These are phyloP conservation scores for Taeniopygia guttata DNA, from an alignment of 2,797 vertebrate species.

Conservation along the genomic window DNA sequence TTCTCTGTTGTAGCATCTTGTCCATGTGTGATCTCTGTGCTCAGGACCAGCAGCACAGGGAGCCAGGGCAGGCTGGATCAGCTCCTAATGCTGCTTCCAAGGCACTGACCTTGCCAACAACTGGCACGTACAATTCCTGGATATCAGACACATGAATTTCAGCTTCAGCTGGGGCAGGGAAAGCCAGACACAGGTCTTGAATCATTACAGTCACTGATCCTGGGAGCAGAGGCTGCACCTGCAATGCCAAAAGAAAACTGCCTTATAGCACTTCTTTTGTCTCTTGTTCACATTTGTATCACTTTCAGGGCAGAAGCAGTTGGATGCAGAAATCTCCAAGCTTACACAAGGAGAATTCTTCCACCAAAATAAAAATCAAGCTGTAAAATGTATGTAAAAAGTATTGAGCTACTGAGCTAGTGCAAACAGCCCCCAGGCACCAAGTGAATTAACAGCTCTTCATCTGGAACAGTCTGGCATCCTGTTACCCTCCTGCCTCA, in stretches of 20 bases:
- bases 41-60: not conserved
- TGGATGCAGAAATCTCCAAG: too few species aligned
- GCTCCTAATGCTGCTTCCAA: not conserved
- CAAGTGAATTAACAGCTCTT: not conserved
- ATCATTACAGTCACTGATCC: conserved; percentile 84
- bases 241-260: not conserved
- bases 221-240: conserved; percentile 86
- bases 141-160: conserved; percentile 88
- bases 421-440: not conserved
- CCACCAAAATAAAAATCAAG: not conserved
- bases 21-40: not conserved
- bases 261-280: not conserved
- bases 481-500: not conserved
- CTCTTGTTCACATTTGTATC: not conserved
- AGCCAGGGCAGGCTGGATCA: not conserved
- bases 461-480: not conserved
- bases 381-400: not conserved
- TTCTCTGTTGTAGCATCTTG: not conserved
- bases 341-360: not conserved
- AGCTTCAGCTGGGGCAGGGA: conserved; percentile 80
- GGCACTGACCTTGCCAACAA: conserved; percentile 93
- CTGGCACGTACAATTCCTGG: conserved; percentile 87
- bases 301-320: too few species aligned
- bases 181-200: conserved; percentile 87
- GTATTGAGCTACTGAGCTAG: not conserved